Conservation (phyloP, 2,888 invertebrate species). For the Periphyllus acericola region DNA sequence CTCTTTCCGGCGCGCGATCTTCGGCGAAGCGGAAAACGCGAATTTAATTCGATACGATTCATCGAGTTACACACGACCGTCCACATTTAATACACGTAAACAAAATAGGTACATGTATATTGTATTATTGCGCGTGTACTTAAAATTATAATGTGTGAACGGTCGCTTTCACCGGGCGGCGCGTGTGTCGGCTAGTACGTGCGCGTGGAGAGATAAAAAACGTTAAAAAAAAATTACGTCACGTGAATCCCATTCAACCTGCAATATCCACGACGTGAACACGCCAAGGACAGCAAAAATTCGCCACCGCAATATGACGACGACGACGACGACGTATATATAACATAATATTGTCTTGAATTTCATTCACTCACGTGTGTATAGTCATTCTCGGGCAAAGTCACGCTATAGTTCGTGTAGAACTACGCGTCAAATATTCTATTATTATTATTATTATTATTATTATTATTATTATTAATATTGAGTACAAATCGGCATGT, state of each 20-base stretch:
- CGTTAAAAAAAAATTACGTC: not conserved
- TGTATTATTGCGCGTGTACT: not conserved
- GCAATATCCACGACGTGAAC: not conserved
- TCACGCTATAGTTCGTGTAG: too few species aligned
- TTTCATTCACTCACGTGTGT: too few species aligned
- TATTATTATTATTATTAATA: too few species aligned
- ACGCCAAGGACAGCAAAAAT: not conserved
- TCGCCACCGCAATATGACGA: not conserved
- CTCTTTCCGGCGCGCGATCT: not conserved
- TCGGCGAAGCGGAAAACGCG: not conserved
- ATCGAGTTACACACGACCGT: not conserved
- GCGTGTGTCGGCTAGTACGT: not conserved
- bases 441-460: too few species aligned
- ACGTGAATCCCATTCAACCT: slow-evolving; percentile 12
- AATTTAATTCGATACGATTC: slow-evolving; percentile 3
- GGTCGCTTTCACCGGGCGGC: not conserved
- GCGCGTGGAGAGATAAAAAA: not conserved
- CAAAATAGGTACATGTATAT: not conserved
- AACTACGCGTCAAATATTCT: too few species aligned
- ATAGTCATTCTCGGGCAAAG: too few species aligned
- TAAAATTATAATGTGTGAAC: not conserved
- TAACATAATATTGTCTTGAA: not conserved
- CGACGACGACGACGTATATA: not conserved
- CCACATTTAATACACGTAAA: not conserved
- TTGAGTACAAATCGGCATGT: too few species aligned